Base-by-base conservation (phyloP, 1,140 invertebrate genomes). In the Brachionus paranguensis region DNA sequence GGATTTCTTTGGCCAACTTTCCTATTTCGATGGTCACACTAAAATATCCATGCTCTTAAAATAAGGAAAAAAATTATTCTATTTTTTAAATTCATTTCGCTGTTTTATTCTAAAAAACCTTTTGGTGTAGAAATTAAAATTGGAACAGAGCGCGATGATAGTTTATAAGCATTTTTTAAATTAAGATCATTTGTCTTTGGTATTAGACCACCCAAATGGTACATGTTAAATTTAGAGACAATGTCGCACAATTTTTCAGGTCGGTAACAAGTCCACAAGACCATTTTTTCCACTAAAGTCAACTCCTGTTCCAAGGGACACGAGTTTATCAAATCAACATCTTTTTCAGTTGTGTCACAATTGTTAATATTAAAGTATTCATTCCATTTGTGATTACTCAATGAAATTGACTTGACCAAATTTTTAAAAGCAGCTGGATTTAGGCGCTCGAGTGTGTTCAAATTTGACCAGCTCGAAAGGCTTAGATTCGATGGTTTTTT, bases 1-100 rank as follows among this genome's bases (percentile, higher is more conserved):
- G 33, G n/a, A 81, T 81, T 43, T 68, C 43, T 68, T 81, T 81
- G n/a, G 53, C 78, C n/a, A 64, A 65, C 20, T 68, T 60, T 41
- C 78, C 78, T 3, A 81, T 81, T 64, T 81, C 78, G 33, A 81
- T 64, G 1, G 29, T 81, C 2, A 60, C 41, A 47, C 33, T 68
- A 20, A 64, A 29, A 37, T 45, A 81, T 47, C 29, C 50, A 47
- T 81, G 29, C 20, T 60, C 78, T 60, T 14, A 12, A 47, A 47
- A 47, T 14, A 14, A 47, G 14, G 3, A 47, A 47, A 47, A 12
- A 47, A 14, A 47, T 47, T 5, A 55, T 20, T 55, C 2, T 55
- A 55, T 17, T 55, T 17, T 55, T 55, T 24, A 0, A 53, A n/a
- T 53, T 47, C 1, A 47, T 14, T n/a, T 53, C 2, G 14, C 0